phyloP scores from a whole-genome alignment of 2,797 vertebrate genomes.

The Platalea minor region DNA sequence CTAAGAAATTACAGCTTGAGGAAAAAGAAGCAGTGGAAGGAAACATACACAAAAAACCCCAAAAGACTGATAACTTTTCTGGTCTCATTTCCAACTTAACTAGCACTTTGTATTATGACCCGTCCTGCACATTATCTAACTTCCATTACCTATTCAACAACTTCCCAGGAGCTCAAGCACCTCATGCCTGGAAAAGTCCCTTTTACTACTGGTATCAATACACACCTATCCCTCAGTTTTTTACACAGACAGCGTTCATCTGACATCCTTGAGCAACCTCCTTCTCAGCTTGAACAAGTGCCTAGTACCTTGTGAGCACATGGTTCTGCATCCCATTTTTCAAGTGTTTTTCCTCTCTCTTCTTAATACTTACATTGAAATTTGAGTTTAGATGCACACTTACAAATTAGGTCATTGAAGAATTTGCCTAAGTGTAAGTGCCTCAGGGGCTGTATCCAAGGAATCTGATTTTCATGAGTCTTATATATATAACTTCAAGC shows the following conservation, averaged over 20 bases:
- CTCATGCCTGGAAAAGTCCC: not conserved
- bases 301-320: not conserved
- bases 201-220: not conserved
- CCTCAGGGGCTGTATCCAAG: not conserved
- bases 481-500: not conserved
- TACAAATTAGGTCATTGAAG: not conserved
- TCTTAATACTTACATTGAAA: not conserved
- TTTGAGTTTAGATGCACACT: not conserved
- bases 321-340: not conserved
- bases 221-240: not conserved
- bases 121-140: not conserved
- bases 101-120: not conserved
- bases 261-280: not conserved
- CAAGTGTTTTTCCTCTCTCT: not conserved
- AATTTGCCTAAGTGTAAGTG: not conserved
- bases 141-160: not conserved
- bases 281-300: not conserved
- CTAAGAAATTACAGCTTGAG: not conserved
- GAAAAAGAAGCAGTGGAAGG: not conserved
- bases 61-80: not conserved
- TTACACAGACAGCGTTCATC: not conserved
- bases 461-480: not conserved
- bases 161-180: not conserved
- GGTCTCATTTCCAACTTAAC: not conserved
- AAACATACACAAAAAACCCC: not conserved